Conservation (phyloP, 2,797 vertebrate species). For the Microhierax caerulescens region DNA sequence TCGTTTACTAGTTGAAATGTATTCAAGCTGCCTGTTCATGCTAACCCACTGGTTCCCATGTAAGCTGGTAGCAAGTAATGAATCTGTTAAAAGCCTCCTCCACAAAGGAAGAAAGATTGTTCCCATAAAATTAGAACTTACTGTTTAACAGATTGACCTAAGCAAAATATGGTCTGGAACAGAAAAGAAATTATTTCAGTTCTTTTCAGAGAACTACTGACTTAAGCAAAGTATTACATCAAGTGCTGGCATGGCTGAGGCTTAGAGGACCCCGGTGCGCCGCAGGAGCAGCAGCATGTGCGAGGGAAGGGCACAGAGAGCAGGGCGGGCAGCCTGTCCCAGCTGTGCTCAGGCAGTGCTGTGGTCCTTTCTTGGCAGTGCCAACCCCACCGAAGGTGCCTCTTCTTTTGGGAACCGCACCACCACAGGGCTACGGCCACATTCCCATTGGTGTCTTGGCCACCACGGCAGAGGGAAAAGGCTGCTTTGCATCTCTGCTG, state of each 20-base stretch:
- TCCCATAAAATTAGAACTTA: conserved; percentile 48
- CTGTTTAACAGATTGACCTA: neutral
- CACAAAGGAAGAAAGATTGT: neutral
- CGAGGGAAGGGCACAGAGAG: neutral
- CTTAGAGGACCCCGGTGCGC: neutral
- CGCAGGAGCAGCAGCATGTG: neutral
- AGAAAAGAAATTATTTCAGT: neutral
- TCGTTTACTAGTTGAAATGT: neutral
- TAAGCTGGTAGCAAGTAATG: conserved; percentile 13
- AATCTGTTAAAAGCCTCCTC: neutral
- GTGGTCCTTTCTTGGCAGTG: neutral
- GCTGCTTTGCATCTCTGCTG: neutral
- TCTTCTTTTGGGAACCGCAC: neutral
- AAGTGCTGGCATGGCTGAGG: neutral
- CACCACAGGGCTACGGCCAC: neutral
- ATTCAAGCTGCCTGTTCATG: conserved; percentile 9
- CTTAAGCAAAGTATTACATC: neutral
- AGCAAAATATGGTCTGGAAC: neutral
- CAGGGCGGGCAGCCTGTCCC: neutral
- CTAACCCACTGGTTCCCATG: conserved; percentile 6
- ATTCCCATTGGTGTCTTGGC: neutral
- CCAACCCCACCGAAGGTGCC: neutral
- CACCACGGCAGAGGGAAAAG: neutral
- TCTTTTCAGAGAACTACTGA: neutral
- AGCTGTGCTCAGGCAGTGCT: neutral